Conservation (phyloP, 1,140 invertebrate genomes). For the Drosophila takahashii region DNA sequence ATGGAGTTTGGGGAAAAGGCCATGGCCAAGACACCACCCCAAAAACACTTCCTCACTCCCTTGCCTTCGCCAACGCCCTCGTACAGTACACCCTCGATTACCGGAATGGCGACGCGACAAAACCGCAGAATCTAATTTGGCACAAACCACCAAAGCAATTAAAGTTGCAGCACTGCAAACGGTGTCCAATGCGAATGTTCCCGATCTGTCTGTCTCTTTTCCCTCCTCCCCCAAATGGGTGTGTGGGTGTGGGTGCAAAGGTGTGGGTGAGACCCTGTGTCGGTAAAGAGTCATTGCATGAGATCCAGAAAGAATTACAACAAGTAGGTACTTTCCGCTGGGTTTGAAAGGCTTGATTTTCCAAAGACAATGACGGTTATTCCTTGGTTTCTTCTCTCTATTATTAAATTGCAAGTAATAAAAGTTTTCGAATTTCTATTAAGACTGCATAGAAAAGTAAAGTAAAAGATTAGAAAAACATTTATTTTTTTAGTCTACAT, state of each 20-base stretch:
- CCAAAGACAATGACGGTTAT: too few species aligned
- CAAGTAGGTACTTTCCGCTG: neutral
- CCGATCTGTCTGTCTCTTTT: conserved; percentile 23
- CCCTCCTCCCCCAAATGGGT: neutral
- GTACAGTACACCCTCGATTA: conserved; percentile 46
- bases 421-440: too few species aligned
- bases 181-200: conserved; percentile 37
- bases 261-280: neutral
- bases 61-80: neutral
- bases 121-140: conserved; percentile 81
- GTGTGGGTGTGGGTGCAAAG: neutral
- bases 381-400: too few species aligned
- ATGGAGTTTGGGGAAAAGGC: conserved; percentile 41
- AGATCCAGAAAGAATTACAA: neutral
- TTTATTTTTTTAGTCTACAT: too few species aligned
- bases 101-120: conserved; percentile 64
- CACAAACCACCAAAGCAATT: conserved; percentile 83
- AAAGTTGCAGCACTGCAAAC: conserved; percentile 78
- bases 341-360: neutral
- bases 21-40: conserved; percentile 22
- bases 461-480: too few species aligned
- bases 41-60: neutral
- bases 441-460: too few species aligned
- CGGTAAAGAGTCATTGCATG: conserved; percentile 14
- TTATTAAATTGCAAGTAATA: too few species aligned